A percentile compares a stretch with the other conserved stretches of the same genome.
phyloP scores from a whole-genome alignment of 2,113 vertebrate genomes.

The Empidonax alnorum region DNA sequence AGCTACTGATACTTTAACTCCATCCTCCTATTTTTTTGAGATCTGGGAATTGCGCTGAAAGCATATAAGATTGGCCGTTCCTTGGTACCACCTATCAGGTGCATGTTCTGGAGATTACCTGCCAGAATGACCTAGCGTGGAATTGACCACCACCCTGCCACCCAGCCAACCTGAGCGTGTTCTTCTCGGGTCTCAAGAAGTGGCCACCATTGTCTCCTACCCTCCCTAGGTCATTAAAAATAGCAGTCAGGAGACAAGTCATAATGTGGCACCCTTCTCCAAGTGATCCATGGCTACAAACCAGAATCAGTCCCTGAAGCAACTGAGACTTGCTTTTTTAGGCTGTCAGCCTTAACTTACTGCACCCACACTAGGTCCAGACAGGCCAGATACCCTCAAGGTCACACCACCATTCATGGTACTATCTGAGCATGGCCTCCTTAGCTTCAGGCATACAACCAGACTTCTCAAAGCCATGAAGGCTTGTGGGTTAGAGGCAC shows the following conservation, averaged over 20 bases:
- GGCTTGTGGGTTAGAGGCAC: not conserved
- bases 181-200: not conserved
- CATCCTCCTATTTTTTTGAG: not conserved
- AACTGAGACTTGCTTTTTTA: not conserved
- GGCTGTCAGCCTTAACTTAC: not conserved
- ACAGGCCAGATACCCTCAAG: not conserved
- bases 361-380: not conserved
- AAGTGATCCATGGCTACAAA: not conserved
- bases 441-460: not conserved
- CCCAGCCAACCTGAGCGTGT: not conserved
- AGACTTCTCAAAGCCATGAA: not conserved
- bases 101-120: not conserved
- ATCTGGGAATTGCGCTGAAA: accelerated
- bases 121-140: not conserved
- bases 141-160: not conserved
- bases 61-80: accelerated
- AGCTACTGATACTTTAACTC: not conserved
- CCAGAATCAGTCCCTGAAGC: not conserved
- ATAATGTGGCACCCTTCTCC: not conserved
- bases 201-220: not conserved
- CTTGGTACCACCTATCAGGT: not conserved
- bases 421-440: accelerated
- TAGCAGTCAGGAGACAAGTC: not conserved
- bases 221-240: not conserved
- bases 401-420: accelerated